These are phyloP conservation scores for Cetonia aurata DNA, from an alignment of 2,888 invertebrate genomes.

Conservation along the genomic window DNA sequence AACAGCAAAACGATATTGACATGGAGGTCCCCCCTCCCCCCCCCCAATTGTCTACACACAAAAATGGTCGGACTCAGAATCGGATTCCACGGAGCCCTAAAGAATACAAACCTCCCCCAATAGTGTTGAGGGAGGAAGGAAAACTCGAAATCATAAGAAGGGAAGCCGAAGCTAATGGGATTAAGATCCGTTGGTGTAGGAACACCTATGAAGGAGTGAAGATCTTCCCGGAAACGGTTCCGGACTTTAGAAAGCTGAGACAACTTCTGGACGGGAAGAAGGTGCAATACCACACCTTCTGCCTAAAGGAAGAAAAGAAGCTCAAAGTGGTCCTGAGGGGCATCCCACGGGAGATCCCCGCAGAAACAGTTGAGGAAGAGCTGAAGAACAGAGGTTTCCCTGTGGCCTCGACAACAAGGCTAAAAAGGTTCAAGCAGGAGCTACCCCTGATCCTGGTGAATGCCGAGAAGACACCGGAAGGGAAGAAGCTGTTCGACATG, in stretches of 20 bases:
- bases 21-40: too few species aligned
- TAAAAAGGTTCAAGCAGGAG: not conserved
- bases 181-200: not conserved
- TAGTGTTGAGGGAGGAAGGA: not conserved
- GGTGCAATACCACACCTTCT: not conserved
- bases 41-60: too few species aligned
- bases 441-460: constrained; percentile 15
- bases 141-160: not conserved
- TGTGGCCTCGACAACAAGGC: not conserved
- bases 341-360: not conserved
- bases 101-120: not conserved
- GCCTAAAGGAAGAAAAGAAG: not conserved
- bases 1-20: too few species aligned
- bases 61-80: too few species aligned
- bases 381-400: constrained; percentile 10
- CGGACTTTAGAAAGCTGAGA: too few species aligned
- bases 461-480: not conserved
- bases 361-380: not conserved
- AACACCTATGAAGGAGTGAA: not conserved
- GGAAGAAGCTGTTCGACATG: constrained; percentile 3
- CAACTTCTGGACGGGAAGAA: too few species aligned
- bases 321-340: constrained; percentile 13
- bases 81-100: not conserved
- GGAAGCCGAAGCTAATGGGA: not conserved
- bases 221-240: not conserved